Percentiles rank a stretch among this genome's conserved stretches.
These are phyloP conservation scores for Cryptomyrus ogoouensis DNA, from an alignment of 2,113 vertebrate genomes.

Conservation along the genomic window DNA sequence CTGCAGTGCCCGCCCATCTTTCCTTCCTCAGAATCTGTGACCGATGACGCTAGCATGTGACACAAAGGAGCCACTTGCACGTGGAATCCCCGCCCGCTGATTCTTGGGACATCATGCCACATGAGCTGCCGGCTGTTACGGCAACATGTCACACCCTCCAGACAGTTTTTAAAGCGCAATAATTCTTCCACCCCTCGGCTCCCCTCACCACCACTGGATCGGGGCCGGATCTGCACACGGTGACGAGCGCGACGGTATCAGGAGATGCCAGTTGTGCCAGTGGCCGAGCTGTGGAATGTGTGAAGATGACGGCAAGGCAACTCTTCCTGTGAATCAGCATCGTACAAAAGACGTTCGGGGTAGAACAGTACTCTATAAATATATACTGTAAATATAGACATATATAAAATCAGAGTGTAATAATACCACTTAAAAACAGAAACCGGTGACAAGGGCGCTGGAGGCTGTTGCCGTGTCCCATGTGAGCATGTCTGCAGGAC, in stretches of 20 bases:
- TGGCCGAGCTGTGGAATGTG: constrained; percentile 50
- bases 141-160: not conserved
- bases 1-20: not conserved
- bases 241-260: constrained; percentile 16
- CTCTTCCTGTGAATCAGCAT: constrained; percentile 46
- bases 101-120: not conserved
- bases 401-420: constrained; percentile 28
- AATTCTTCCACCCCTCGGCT: not conserved
- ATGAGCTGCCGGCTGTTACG: not conserved
- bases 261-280: not conserved
- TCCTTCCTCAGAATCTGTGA: not conserved
- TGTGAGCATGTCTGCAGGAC: constrained; percentile 29
- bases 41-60: not conserved
- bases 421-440: constrained; percentile 29
- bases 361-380: constrained; percentile 21
- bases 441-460: not conserved
- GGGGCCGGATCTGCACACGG: not conserved
- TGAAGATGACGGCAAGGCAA: constrained; percentile 43
- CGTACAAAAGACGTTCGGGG: constrained; percentile 39
- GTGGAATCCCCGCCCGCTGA: not conserved
- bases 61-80: not conserved
- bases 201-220: not conserved
- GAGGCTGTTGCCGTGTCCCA: not conserved
- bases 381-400: constrained; percentile 10
- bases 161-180: not conserved